Base-by-base conservation (phyloP, 2,797 vertebrate genomes). In the Loriculus beryllinus region DNA sequence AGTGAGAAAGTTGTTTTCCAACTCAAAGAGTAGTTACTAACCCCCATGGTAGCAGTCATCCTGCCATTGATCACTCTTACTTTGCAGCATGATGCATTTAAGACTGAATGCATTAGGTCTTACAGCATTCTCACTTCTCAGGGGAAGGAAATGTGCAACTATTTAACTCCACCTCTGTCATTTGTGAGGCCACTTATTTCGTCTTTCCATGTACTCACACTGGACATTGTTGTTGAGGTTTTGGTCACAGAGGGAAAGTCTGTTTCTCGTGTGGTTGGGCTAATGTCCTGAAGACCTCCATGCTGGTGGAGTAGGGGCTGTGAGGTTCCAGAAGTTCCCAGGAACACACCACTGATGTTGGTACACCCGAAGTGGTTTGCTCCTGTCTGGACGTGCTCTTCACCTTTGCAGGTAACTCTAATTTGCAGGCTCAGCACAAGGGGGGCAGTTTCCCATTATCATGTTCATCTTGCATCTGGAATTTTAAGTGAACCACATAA, bases 401-500 rank as follows among this genome's bases (percentile, higher is more conserved):
- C 82, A 89, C 88, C 95, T 96, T 56, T 75, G 75, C 90, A 92
- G 54, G 76, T 69, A 48, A 12, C 37, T 54, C 67, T 85, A 45
- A 40, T 90, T 59, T 92, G 82, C 92, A 86, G 86, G 76, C 84
- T 95, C 88, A 88, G 94, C 88, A 92, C 77, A 94, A 90, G 39
- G 64, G 88, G 42, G 83, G 40, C 77, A 16, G 28, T 78, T 90
- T 90, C 84, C 77, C 65, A 88, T 94, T 95, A 85, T n/a, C 48
- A 1, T 79, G 69, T 74, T 96, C 76, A 76, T 90, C 65, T 92
- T 51, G 75, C 90, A 88, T 90, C 90, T 92, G 94, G 94, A 93
- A 93, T 95, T 93, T 94, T 91, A 94, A 95, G 88, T 37, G 83
- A 96, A 33, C 80, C 78, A 79, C 90, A 71, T 72, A 91, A 93